Conservation (phyloP, 2,113 vertebrate genomes). For the Oreochromis spilurus region DNA sequence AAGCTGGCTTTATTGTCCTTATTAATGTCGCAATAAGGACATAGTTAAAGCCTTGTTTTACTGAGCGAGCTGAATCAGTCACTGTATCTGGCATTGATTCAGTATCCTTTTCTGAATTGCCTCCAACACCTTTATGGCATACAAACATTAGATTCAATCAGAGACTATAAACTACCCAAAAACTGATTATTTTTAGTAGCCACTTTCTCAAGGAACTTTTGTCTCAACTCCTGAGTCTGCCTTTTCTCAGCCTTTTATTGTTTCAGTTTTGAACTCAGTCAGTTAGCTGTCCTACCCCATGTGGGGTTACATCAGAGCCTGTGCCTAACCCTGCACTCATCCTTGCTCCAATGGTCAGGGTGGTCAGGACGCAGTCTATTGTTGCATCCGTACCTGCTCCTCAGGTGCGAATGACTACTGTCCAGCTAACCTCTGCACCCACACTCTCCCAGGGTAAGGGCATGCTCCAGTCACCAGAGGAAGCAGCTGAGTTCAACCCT, state of each 20-base stretch:
- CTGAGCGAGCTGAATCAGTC: not conserved
- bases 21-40: not conserved
- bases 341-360: not conserved
- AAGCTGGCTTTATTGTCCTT: not conserved
- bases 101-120: not conserved
- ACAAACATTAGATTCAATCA: not conserved
- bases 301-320: not conserved
- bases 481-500: not conserved
- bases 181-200: not conserved
- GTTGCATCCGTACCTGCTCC: not conserved
- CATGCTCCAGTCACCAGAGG: not conserved
- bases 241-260: not conserved
- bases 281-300: not conserved
- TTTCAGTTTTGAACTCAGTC: not conserved
- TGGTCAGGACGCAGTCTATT: not conserved
- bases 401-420: not conserved
- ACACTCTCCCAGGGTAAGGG: not conserved
- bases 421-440: not conserved
- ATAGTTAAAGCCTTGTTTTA: not conserved
- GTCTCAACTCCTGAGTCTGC: not conserved
- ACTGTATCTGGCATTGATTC: not conserved
- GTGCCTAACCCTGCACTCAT: not conserved
- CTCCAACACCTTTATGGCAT: not conserved
- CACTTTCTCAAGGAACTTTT: not conserved
- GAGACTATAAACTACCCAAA: not conserved